phyloP scores from a whole-genome alignment of 2,113 vertebrate genomes.

The Hystrix cristata region DNA sequence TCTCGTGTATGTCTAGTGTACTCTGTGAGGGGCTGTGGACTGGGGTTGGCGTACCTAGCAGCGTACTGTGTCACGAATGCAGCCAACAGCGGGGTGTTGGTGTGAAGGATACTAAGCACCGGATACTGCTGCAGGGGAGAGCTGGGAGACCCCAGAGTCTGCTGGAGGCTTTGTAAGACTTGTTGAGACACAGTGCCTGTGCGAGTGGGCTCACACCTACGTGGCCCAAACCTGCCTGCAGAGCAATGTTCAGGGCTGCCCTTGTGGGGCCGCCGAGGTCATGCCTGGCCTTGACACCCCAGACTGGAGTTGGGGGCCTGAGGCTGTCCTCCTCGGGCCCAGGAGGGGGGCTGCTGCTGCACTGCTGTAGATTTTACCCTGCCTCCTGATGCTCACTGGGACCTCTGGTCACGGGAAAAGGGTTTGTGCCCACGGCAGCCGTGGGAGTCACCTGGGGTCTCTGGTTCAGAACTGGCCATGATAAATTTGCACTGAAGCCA shows the following conservation, averaged over 20 bases:
- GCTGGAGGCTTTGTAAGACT: slow-evolving; percentile 92
- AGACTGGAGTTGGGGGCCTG: slow-evolving; percentile 90
- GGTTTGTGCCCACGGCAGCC: slow-evolving; percentile 92
- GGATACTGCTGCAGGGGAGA: slow-evolving; percentile 96
- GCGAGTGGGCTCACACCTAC: slow-evolving; percentile 90
- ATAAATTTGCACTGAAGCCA: slow-evolving; percentile 94
- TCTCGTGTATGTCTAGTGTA: slow-evolving; percentile 96
- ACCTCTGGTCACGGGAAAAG: slow-evolving; percentile 90
- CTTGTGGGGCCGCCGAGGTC: slow-evolving; percentile 94
- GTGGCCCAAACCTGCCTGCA: slow-evolving; percentile 90
- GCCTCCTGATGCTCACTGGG: slow-evolving; percentile 89
- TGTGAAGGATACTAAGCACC: slow-evolving; percentile 95
- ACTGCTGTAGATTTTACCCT: slow-evolving; percentile 90
- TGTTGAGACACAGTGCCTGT: slow-evolving; percentile 91
- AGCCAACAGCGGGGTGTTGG: slow-evolving; percentile 96
- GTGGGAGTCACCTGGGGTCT: slow-evolving; percentile 92
- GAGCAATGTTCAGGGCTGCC: slow-evolving; percentile 91
- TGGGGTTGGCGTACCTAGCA: slow-evolving; percentile 92
- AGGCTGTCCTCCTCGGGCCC: slow-evolving; percentile 89
- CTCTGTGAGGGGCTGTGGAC: slow-evolving; percentile 92
- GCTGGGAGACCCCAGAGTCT: slow-evolving; percentile 92
- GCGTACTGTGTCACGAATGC: slow-evolving; percentile 97
- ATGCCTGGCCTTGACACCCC: slow-evolving; percentile 94
- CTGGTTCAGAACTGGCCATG: slow-evolving; percentile 93
- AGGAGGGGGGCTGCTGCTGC: slow-evolving; percentile 73